Evolutionary conservation across 2,797 vertebrate genomes (phyloP).

Genomic region (Petrocephalus sullivani): DNA sequence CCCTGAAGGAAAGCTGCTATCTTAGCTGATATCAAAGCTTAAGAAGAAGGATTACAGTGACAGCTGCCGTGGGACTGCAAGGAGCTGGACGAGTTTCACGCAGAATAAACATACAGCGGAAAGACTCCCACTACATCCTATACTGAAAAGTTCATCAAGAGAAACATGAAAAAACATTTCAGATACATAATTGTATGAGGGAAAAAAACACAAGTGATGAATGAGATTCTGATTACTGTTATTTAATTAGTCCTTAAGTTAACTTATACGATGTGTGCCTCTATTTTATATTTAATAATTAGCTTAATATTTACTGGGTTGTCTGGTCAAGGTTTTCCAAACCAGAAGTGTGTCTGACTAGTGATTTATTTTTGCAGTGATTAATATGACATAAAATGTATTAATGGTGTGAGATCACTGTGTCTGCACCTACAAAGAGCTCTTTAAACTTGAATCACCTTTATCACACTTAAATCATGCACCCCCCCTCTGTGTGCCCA

Average conservation of each 20-base stretch:
- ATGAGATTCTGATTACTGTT: background rate
- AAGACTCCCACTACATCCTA: background rate
- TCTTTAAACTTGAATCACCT: conserved; percentile 10
- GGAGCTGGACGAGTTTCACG: background rate
- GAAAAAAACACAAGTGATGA: background rate
- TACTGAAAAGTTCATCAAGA: conserved; percentile 4
- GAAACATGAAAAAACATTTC: conserved; percentile 1
- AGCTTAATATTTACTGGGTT: background rate
- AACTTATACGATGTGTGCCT: background rate
- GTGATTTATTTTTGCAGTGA: conserved; percentile 9
- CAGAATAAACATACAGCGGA: background rate
- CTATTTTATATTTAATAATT: background rate
- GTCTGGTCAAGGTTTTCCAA: background rate
- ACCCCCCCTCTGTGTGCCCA: background rate
- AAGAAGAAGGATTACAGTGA: background rate
- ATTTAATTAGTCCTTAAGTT: background rate
- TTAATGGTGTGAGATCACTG: conserved; percentile 20
- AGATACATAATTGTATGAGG: conserved; percentile 11
- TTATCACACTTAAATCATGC: background rate
- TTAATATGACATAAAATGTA: conserved; percentile 18
- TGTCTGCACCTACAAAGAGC: background rate
- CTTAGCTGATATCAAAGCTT: background rate
- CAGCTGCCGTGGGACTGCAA: background rate
- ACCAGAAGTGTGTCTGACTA: background rate
- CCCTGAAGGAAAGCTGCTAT: background rate